Evolutionary conservation across 2,797 vertebrate species (phyloP), one percentile per base, ranked within the genome.

Genomic region (Phoxinus dragarum): DNA sequence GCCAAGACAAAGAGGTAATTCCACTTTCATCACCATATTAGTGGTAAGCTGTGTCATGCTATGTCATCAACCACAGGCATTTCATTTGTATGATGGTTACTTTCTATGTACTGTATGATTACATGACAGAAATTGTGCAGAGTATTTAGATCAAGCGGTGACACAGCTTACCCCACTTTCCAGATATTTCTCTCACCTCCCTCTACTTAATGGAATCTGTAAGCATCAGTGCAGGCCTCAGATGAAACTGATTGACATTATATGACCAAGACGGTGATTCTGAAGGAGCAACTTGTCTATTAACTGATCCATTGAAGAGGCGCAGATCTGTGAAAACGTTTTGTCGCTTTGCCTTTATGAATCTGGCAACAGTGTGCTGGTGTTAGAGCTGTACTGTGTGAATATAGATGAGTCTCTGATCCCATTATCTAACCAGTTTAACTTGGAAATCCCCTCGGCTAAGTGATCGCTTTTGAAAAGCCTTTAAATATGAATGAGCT

Each of bases 401-500:
- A 81, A 82, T 81, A 77, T 71, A 78, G 82, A 84, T 84, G 74
- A 78, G 82, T 78, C 74, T 78, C 49, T 71, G 66, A 78, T 85
- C 77, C 84, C 85, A 88, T 81, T 82, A 84, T 86, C 78, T 84
- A 80, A 69, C 67, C 76, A 73, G 68, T 89, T 80, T 72, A 81
- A 86, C 81, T 72, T 80, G 66, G 85, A 87, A 84, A 68, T 82
- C 52, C 54, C 80, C 44, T 85, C 42, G 81, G 86, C 76, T 40
- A 71, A 49, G 38, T 79, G 80, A 85, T 87, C 80, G 59, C 76
- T 71, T 75, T 61, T 80, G 49, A 86, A 84, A 78, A 67, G 44
- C 77, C 71, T 87, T 84, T 84, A 72, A 88, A 74, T 82, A 85
- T 88, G 80, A 86, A 89, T 84, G 71, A 84, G 81, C 61, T 83